Percentiles rank a stretch among this genome's conserved stretches.
Conservation (phyloP, 2,113 vertebrate genomes). For the Carassius carassius region DNA sequence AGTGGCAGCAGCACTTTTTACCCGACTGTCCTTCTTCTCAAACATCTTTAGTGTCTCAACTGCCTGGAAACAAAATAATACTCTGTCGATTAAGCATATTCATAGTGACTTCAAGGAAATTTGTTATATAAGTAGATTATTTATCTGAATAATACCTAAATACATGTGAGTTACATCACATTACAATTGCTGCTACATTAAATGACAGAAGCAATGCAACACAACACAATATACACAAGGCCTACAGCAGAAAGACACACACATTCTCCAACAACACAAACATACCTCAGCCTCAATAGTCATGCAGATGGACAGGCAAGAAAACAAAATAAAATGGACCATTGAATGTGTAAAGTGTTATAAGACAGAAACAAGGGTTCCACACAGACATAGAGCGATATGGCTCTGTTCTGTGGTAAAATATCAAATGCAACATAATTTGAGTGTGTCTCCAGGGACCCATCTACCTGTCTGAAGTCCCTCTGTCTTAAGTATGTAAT, state of each 20-base stretch:
- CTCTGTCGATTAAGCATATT: background rate
- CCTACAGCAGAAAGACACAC: conserved; percentile 53
- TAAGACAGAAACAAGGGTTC: conserved; percentile 42
- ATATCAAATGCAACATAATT: conserved; percentile 1
- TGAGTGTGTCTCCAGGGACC: background rate
- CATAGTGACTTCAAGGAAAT: background rate
- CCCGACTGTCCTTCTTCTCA: conserved; percentile 94
- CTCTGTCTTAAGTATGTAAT: conserved; percentile 93
- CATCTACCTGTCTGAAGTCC: conserved; percentile 90
- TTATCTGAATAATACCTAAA: too few species aligned
- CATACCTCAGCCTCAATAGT: conserved; percentile 77
- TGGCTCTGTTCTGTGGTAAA: background rate
- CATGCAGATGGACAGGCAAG: conserved; percentile 72
- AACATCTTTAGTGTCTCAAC: conserved; percentile 93
- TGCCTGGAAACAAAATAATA: conserved; percentile 73
- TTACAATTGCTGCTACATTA: conserved; percentile 3
- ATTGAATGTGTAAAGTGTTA: conserved; percentile 43
- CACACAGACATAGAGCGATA: conserved; percentile 22
- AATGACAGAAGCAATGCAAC: conserved; percentile 23
- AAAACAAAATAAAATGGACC: conserved; percentile 63
- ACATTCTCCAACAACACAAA: conserved; percentile 54
- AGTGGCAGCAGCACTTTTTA: conserved; percentile 95
- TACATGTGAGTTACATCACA: background rate
- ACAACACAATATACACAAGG: conserved; percentile 8
- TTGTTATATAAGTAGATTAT: background rate